Evolutionary conservation across 2,888 invertebrate genomes (phyloP).

Genomic region (Nymphalis urticae): DNA sequence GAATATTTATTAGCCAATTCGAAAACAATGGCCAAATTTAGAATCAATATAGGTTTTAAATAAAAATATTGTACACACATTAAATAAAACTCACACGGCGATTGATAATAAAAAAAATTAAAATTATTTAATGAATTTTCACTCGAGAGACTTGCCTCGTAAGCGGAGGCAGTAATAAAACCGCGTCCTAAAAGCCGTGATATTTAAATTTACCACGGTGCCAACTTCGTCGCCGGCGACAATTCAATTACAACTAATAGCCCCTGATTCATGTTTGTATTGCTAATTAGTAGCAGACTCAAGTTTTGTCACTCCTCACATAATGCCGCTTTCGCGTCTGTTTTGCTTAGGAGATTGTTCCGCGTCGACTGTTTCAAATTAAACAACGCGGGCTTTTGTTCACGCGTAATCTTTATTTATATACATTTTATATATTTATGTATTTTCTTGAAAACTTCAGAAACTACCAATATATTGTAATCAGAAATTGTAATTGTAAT

Average conservation of each 20-base stretch:
- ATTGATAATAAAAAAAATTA: conserved; percentile 46
- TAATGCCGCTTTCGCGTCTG: conserved; percentile 62
- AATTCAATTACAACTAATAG: conserved; percentile 82
- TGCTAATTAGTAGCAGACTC: conserved; percentile 79
- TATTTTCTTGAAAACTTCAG: no score
- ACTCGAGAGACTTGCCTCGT: conserved; percentile 37
- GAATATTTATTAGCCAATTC: conserved; percentile 71
- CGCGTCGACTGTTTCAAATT: conserved; percentile 60
- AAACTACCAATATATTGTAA: no score
- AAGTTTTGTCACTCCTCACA: conserved; percentile 80
- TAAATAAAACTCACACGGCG: conserved; percentile 3
- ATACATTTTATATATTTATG: neutral
- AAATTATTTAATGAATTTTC: conserved; percentile 41
- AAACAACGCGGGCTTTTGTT: conserved; percentile 60
- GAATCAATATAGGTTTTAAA: conserved; percentile 20
- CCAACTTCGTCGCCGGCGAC: conserved; percentile 73
- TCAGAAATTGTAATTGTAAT: no score
- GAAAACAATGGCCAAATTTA: conserved; percentile 65
- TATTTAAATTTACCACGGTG: conserved; percentile 77
- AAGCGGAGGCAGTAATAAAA: conserved; percentile 54
- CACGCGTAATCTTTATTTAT: conserved; percentile 47
- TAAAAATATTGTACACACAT: conserved; percentile 3
- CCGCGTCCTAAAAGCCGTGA: conserved; percentile 65
- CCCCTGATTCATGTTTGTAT: conserved; percentile 82
- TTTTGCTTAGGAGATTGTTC: conserved; percentile 74